Evolutionary conservation across 2,797 vertebrate genomes (phyloP).

Genomic region (Choloepus didactylus): DNA sequence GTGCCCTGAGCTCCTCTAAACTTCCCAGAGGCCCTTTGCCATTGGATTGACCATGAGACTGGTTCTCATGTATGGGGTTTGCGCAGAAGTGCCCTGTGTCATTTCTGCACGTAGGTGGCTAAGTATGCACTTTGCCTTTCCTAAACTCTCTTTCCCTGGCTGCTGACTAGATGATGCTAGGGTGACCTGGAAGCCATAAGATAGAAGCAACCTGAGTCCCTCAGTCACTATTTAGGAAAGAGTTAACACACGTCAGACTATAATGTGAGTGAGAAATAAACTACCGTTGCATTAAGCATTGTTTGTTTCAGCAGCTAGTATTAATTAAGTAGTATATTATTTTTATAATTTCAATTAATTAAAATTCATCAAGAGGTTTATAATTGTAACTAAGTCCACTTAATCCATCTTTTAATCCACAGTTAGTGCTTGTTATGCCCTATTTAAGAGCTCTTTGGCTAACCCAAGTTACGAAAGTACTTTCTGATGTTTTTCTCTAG

Average conservation of each 20-base stretch:
- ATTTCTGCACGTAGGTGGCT: not conserved
- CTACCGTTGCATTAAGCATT: not conserved
- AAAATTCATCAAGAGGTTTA: slow-evolving; percentile 14
- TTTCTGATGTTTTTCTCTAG: slow-evolving; percentile 41
- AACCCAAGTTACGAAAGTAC: not conserved
- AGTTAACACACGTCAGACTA: not conserved
- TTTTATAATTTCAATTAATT: slow-evolving; percentile 37
- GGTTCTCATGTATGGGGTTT: not conserved
- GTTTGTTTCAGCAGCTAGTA: slow-evolving; percentile 21
- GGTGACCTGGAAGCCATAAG: not conserved
- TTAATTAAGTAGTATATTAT: slow-evolving; percentile 2
- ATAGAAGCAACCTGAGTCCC: not conserved
- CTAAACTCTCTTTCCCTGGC: not conserved
- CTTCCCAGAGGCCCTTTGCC: not conserved
- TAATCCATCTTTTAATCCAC: not conserved
- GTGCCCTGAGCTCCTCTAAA: not conserved
- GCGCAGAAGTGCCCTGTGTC: not conserved
- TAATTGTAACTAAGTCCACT: not conserved
- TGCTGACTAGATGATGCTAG: not conserved
- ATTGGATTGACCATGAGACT: not conserved
- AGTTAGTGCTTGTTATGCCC: not conserved
- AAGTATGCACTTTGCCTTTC: not conserved
- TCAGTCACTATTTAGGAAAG: slow-evolving; percentile 39
- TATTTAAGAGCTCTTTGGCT: slow-evolving; percentile 15
- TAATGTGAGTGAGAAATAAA: slow-evolving; percentile 38